Evolutionary conservation across 2,797 vertebrate genomes (phyloP).

Genomic region (Sylvilagus floridanus): DNA sequence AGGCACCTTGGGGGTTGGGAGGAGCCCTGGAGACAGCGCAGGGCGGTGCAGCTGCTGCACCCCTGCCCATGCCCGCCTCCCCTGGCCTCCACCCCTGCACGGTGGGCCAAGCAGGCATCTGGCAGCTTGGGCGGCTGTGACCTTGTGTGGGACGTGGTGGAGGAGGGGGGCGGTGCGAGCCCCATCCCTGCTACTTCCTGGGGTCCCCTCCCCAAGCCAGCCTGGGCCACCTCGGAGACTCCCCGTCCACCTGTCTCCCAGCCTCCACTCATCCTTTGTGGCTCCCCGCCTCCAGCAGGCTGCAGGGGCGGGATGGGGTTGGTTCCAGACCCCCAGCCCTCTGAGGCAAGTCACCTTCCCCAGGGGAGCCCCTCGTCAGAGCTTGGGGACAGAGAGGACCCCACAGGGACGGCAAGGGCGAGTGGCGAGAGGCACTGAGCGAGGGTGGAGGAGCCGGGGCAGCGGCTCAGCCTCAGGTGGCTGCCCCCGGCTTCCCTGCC

Average conservation of each 20-base stretch:
- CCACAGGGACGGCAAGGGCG: neutral
- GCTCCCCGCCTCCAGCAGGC: neutral
- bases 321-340: neutral
- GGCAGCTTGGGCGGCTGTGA: neutral
- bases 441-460: too few species aligned
- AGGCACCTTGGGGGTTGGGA: neutral
- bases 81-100: neutral
- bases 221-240: neutral
- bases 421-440: neutral
- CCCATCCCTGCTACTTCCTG: neutral
- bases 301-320: neutral
- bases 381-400: neutral
- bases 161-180: neutral
- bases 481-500: neutral
- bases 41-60: neutral
- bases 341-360: neutral
- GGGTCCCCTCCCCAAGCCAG: neutral
- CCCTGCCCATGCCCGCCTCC: neutral
- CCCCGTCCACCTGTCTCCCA: neutral
- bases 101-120: neutral
- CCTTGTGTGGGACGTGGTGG: rapidly evolving
- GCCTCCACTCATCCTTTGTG: neutral
- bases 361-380: neutral
- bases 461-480: neutral
- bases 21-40: neutral